A percentile compares a stretch with the other conserved stretches of the same genome.
Evolutionary conservation across 2,113 vertebrate genomes (phyloP).

Genomic region (Xyrauchen texanus): DNA sequence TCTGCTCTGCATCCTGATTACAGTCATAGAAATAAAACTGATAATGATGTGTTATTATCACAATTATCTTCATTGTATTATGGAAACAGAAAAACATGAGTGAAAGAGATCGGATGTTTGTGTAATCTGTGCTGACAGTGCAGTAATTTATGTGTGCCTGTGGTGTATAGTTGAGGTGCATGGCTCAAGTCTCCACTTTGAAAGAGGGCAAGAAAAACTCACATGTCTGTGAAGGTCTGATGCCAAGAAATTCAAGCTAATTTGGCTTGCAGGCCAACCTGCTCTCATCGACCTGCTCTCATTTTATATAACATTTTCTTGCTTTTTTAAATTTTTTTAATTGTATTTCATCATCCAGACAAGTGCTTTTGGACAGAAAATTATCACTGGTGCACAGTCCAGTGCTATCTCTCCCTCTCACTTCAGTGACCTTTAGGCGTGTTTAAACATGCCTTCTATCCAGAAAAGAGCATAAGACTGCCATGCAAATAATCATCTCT

Average conservation of each 20-base stretch:
- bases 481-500: conserved; percentile 50
- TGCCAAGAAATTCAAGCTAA: background rate
- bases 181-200: too few species aligned
- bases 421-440: conserved; percentile 46
- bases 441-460: conserved; percentile 44
- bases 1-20: conserved; percentile 38
- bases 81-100: too few species aligned
- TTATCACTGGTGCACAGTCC: conserved; percentile 54
- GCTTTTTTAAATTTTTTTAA: conserved; percentile 53
- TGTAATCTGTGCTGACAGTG: background rate
- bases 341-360: conserved; percentile 57
- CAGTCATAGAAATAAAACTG: conserved; percentile 10
- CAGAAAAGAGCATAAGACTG: conserved; percentile 44
- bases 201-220: too few species aligned
- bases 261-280: conserved; percentile 19
- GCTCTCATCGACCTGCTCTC: conserved; percentile 25
- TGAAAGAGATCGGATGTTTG: conserved; percentile 12
- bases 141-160: background rate
- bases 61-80: background rate
- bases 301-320: conserved; percentile 49
- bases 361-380: conserved; percentile 58
- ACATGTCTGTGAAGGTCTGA: too few species aligned
- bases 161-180: background rate
- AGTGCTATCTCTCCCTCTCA: conserved; percentile 39
- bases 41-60: conserved; percentile 33